phyloP scores from a whole-genome alignment of 2,888 invertebrate species.

The Drosophila silvestris region DNA sequence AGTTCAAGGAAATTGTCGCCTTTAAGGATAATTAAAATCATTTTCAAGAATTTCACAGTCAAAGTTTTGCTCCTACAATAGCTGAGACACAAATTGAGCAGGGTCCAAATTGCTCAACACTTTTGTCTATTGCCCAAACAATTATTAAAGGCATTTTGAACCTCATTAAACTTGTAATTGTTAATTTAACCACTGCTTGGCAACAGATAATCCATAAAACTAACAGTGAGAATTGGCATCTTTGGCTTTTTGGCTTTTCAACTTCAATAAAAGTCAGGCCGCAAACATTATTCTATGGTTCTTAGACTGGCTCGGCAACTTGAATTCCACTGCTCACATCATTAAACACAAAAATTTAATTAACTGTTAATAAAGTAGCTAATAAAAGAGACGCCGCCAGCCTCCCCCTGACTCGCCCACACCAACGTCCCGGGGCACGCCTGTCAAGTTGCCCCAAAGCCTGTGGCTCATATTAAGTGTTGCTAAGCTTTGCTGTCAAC shows the following conservation, averaged over 20 bases:
- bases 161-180: slow-evolving; percentile 71
- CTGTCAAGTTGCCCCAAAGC: slow-evolving; percentile 69
- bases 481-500: slow-evolving; percentile 71
- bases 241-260: slow-evolving; percentile 29
- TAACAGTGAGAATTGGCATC: slow-evolving; percentile 4
- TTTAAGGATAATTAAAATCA: slow-evolving; percentile 1
- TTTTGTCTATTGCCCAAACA: slow-evolving; percentile 41
- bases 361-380: slow-evolving; percentile 77
- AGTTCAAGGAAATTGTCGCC: not conserved
- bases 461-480: slow-evolving; percentile 73
- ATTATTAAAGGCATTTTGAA: slow-evolving; percentile 70
- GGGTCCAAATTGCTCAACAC: not conserved
- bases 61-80: not conserved
- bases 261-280: slow-evolving; percentile 62
- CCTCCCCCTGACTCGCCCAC: not conserved
- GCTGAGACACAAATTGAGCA: slow-evolving; percentile 3
- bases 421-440: slow-evolving; percentile 17
- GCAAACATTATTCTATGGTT: slow-evolving; percentile 55
- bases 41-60: slow-evolving; percentile 5
- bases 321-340: slow-evolving; percentile 50
- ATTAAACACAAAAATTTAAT: slow-evolving; percentile 79
- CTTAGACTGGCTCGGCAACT: slow-evolving; percentile 25
- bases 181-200: slow-evolving; percentile 30
- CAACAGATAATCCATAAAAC: slow-evolving; percentile 29
- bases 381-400: slow-evolving; percentile 57